Evolutionary conservation across 2,113 vertebrate genomes (phyloP), one percentile per base, ranked within the genome.

Genomic region (Drymodes brunneopygia): DNA sequence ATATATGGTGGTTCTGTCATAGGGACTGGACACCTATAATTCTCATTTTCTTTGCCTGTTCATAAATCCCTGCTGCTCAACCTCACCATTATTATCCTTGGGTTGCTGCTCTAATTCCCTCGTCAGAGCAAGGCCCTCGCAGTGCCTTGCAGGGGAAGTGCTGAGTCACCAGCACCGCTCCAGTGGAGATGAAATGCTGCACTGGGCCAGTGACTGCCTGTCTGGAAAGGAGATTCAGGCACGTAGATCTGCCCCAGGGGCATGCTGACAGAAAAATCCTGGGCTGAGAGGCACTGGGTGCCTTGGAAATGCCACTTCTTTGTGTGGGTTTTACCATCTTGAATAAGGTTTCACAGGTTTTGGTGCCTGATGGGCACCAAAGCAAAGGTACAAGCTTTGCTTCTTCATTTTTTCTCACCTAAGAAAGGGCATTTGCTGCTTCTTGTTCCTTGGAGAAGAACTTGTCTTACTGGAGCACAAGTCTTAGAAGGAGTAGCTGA

Each of bases 21-120:
- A 85, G 87, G 88, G 97, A 91, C 93, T 81, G 95, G 97, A 96
- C 95, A 96, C 95, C 96, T 91, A 95, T 97, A 97, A 97, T 86
- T 97, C 96, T 94, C 65, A 45, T 87, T 86, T 94, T 90, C 40
- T 29, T 91, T 92, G 71, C 91, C 70, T 10, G 13, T 73, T 93
- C 88, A 81, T 97, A 97, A 97, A 97, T 97, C 90, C 74, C 54
- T 29, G 60, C 72, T 79, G 83, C 87, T 90, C 50, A 69, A 69
- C 40, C 35, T 31, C 53, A 22, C 51, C 5, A 11, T 92, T 87
- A 45, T 80, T 84, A 36, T 8, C 20, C 69, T 81, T 2, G 3
- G 47, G 61, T 23, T 92, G 77, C 64, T 91, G 88, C 77, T 90
- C 2, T 83, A 90, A 89, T 92, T 92, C 73, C 80, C 18, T 40